A percentile compares a stretch with the other conserved stretches of the same genome.
These are phyloP conservation scores for Callipepla californica DNA, from an alignment of 2,113 vertebrate genomes.

Conservation along the genomic window DNA sequence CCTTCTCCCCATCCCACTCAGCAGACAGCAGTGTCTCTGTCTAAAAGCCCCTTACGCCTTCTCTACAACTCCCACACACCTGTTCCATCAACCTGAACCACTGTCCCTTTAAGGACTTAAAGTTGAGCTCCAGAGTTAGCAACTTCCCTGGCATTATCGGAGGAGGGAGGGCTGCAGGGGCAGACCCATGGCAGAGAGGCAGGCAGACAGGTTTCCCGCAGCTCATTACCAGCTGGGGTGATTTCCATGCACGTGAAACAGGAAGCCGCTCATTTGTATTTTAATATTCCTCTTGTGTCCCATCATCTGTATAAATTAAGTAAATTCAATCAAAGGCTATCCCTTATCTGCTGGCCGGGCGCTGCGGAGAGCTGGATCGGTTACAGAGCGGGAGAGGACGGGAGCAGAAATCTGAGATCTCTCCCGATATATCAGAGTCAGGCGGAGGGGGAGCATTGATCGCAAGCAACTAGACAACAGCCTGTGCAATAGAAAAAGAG, in stretches of 20 bases:
- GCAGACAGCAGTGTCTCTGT: too few relatives aligned
- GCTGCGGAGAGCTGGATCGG: background rate
- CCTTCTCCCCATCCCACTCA: background rate
- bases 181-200: constrained; percentile 22
- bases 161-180: constrained; percentile 38
- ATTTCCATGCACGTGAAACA: constrained; percentile 59
- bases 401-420: constrained; percentile 52
- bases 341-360: constrained; percentile 56
- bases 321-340: constrained; percentile 69
- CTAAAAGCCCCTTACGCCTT: background rate
- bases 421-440: constrained; percentile 37
- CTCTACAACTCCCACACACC: background rate
- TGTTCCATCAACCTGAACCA: background rate
- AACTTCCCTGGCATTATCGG: background rate
- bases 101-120: background rate
- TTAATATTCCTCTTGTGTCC: constrained; percentile 71
- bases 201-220: constrained; percentile 6
- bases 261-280: constrained; percentile 70
- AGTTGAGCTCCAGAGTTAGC: background rate
- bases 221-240: constrained; percentile 52
- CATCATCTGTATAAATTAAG: constrained; percentile 56
- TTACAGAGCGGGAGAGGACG: background rate
- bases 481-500: background rate
- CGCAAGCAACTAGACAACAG: constrained; percentile 29
- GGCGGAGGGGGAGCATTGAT: constrained; percentile 49